Evolutionary conservation across 2,113 vertebrate species (phyloP), one percentile per base, ranked within the genome.

Genomic region (Dicrurus megarhynchus): DNA sequence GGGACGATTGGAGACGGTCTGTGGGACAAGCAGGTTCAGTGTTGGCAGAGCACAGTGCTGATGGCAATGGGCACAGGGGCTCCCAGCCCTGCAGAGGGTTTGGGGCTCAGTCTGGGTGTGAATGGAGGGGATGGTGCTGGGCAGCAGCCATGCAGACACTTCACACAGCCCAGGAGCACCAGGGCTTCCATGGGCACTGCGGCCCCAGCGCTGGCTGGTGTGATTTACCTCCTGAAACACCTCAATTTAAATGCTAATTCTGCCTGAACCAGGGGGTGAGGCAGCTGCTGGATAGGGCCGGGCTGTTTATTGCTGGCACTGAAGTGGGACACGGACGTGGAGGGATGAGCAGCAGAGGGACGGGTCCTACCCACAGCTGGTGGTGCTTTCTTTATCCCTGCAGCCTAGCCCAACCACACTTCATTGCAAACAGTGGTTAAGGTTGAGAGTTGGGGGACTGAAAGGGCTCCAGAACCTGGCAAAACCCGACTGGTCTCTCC

Each of bases 241-340:
- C 94, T 96, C 96, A 87, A 97, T 98, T 98, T 98, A 98, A 98
- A 97, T 98, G 97, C 97, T 97, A 97, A 98, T 98, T 97, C 95
- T 69, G 46, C 86, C 84, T 53, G 89, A 96, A 86, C 75, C 8
- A 11, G 94, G 90, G 89, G 75, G 75, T 68, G 20, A 64, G 91
- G 85, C 63, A 63, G 84, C 70, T 94, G 7, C 33, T 59, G 86
- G 47, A 8, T 52, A 55, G 55, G 89, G 82, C 71, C 69, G 32
- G 77, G 77, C 80, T 87, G 79, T 84, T 94, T 94, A 67, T 90
- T 90, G 92, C 93, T 88, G 81, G 75, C 16, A 7, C 37, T 67
- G 52, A 35, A 69, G 68, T 69, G 70, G 77, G 92, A 79, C 32
- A 57, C 1, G 59, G 78, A 65, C 1, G 0, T 0, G 20, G 68